Evolutionary conservation across 1,140 invertebrate genomes (phyloP), one percentile per base, ranked within the genome.

Genomic region (Nymphalis io): DNA sequence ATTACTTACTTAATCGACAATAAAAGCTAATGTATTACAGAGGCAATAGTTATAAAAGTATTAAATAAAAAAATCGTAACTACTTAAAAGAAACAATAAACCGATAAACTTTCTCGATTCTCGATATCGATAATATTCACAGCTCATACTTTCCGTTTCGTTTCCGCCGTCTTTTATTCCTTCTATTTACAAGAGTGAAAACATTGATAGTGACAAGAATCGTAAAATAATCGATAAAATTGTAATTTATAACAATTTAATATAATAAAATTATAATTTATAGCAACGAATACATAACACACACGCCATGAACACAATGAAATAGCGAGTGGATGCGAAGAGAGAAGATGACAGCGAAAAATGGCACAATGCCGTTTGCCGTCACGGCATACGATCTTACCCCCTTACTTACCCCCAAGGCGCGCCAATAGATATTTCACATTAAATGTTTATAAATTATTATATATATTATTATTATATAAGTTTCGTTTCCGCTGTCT

Each of bases 191-290:
- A 53, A 46, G 42, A 20, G 20, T 38, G 33, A 40, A 63, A 53
- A 63, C 61, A 23, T 48, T 51, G 60, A 48, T 62, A 33, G 60
- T 48, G 33, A 38, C 48, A 4, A 11, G 48, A 39, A 39, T 39
- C 53, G 16, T 38, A 57, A 69, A 69, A 58, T 69, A 40, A 62
- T 69, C 59, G 60, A 57, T 58, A 46, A 58, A 57, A 62, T 57
- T 57, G 40, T 10, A n/a, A n/a, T n/a, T n/a, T n/a, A n/a, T n/a
- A n/a, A n/a, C n/a, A n/a, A n/a, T n/a, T n/a, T n/a, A n/a, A n/a
- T n/a, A n/a, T n/a, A n/a, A n/a, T n/a, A n/a, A n/a, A n/a, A n/a
- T n/a, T n/a, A n/a, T n/a, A n/a, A n/a, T n/a, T n/a, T n/a, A n/a
- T n/a, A n/a, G n/a, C n/a, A n/a, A n/a, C n/a, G n/a, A n/a, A n/a